Base-by-base conservation (phyloP, 1,140 invertebrate genomes). In the Branchinecta lynchi region DNA sequence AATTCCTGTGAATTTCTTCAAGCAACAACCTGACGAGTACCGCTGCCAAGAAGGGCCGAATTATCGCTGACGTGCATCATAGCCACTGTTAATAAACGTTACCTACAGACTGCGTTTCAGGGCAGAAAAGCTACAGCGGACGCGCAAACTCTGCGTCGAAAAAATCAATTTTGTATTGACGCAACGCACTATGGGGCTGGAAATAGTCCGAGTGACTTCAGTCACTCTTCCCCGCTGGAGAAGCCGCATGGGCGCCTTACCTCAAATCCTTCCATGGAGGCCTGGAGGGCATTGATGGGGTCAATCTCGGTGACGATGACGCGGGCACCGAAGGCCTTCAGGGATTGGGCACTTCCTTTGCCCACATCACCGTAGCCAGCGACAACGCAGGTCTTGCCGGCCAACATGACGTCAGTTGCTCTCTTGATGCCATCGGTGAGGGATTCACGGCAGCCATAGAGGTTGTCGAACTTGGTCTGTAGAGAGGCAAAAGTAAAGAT, bases 311-410 rank as follows among this genome's bases (percentile, higher is more conserved):
- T 96, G 67, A 99, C 85, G 72, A 99, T 86, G 7, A 99, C 97
- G 73, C 96, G 85, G 43, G 93, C 90, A 67, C 97, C 97, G 75
- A 98, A 93, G 45, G 91, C 92, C 77, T 88, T 85, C 3, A 99
- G 85, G 68, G 95, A 94, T 77, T 96, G 93, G 66, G 96, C 95
- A 78, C 91, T 96, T 69, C 97, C 97, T 83, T 99, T 99, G 72
- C 97, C 97, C 67, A 99, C 97, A 84, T 99, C 97, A 66, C 97
- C 97, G 78, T 97, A 99, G 8, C 97, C 97, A 76, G 92, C 95
- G 0, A 99, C 96, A 20, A 97, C 89, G 76, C 91, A 93, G 3
- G 96, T 92, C 82, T 99, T 99, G 17, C 96, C 97, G 72, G 97
- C 96, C 72, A 99, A 86, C 96, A 98, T 98, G 7, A 99, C 81